Percentiles rank a stretch among this genome's conserved stretches.
Evolutionary conservation across 2,888 invertebrate genomes (phyloP).

Genomic region (Cetonia aurata): DNA sequence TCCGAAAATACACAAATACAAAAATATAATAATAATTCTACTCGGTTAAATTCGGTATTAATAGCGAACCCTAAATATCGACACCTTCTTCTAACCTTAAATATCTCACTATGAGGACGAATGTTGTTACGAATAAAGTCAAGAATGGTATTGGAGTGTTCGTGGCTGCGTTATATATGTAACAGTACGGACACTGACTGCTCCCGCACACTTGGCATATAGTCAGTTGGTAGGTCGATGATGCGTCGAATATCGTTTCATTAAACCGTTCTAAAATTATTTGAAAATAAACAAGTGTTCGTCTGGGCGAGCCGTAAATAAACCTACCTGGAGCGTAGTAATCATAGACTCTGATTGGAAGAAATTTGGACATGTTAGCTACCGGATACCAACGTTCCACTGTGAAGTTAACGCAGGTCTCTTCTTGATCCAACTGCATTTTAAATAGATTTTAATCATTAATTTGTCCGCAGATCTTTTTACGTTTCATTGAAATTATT

Average conservation of each 20-base stretch:
- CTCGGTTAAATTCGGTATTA: conserved; percentile 1
- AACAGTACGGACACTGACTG: conserved; percentile 93
- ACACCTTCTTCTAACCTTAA: conserved; percentile 53
- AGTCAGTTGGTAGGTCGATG: conserved; percentile 87
- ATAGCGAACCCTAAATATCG: conserved; percentile 47
- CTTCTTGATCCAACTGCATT: conserved; percentile 81
- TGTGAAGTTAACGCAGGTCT: conserved; percentile 92
- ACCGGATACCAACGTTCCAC: conserved; percentile 96
- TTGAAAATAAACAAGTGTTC: background rate
- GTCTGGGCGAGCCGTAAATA: background rate
- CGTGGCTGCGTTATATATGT: conserved; percentile 81
- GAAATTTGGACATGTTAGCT: conserved; percentile 94
- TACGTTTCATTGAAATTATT: no score
- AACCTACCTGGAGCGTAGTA: conserved; percentile 92
- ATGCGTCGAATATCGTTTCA: conserved; percentile 90
- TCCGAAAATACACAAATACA: conserved; percentile 40
- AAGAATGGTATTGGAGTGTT: conserved; percentile 58
- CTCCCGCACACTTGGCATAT: conserved; percentile 96
- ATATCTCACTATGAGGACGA: conserved; percentile 57
- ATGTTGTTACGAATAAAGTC: conserved; percentile 55
- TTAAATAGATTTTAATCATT: no score
- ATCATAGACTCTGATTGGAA: conserved; percentile 92
- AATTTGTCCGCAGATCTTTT: no score
- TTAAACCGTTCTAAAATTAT: conserved; percentile 84
- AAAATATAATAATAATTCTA: conserved; percentile 45